Conservation (phyloP, 2,888 invertebrate genomes). For the Lasioglossum morio region DNA sequence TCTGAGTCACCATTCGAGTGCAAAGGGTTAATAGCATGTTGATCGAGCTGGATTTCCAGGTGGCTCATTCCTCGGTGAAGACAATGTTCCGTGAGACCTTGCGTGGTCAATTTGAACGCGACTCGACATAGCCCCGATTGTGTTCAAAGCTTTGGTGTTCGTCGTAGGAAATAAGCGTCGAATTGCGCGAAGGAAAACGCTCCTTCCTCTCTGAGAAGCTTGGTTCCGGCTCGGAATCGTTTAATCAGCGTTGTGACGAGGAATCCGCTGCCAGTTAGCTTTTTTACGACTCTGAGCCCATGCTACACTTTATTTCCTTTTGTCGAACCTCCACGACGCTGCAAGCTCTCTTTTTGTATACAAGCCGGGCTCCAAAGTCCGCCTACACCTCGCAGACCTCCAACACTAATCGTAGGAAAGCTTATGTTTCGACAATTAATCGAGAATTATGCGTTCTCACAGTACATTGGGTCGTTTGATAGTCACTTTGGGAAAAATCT, state of each 20-base stretch:
- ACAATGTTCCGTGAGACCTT: background rate
- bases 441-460: too few species aligned
- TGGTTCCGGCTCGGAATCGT: slow-evolving; percentile 29
- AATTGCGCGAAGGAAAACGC: slow-evolving; percentile 46
- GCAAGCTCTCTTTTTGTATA: background rate
- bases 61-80: background rate
- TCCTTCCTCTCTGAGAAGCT: slow-evolving; percentile 37
- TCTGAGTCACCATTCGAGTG: too few species aligned
- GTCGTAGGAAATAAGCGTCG: slow-evolving; percentile 66
- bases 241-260: background rate
- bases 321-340: background rate
- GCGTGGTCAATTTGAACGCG: background rate
- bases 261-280: slow-evolving; percentile 8
- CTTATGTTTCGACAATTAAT: background rate
- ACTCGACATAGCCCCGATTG: slow-evolving; percentile 69
- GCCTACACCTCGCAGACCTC: background rate
- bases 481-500: background rate
- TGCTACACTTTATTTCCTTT: slow-evolving; percentile 20
- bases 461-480: too few species aligned
- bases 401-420: background rate
- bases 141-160: slow-evolving; percentile 80
- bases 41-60: background rate
- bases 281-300: slow-evolving; percentile 18
- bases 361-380: background rate
- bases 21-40: background rate